Evolutionary conservation across 2,888 invertebrate genomes (phyloP).

Genomic region (Ariolimax columbianus): DNA sequence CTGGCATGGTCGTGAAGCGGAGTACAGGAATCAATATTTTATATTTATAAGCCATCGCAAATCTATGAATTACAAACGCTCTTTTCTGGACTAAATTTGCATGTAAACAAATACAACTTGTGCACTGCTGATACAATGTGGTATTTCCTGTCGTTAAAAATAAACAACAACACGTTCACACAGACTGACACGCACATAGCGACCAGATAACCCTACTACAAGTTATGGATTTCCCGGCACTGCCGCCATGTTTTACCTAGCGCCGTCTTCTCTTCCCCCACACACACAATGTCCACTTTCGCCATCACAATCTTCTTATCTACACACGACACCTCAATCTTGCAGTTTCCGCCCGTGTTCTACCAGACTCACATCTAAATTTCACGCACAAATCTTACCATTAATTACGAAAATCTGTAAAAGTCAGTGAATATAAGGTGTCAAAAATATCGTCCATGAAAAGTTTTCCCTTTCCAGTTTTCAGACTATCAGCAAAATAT

Average conservation of each 20-base stretch:
- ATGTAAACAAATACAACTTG: background rate
- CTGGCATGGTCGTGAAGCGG: too few species aligned
- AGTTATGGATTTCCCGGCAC: conserved; percentile 5
- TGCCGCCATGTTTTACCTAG: conserved; percentile 6
- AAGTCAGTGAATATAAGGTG: background rate
- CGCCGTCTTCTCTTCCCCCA: background rate
- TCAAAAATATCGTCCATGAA: conserved; percentile 11
- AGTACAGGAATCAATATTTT: too few species aligned
- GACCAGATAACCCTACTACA: background rate
- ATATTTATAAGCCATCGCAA: too few species aligned
- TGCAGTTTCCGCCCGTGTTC: background rate
- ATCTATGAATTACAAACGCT: too few species aligned
- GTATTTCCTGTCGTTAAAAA: background rate
- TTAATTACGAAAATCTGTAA: background rate
- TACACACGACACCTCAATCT: background rate
- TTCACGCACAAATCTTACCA: conserved; percentile 9
- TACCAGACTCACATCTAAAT: background rate
- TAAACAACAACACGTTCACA: background rate
- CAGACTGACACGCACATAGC: background rate
- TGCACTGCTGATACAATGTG: background rate
- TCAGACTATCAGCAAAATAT: conserved; percentile 16
- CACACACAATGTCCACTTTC: conserved; percentile 22
- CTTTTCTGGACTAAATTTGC: background rate
- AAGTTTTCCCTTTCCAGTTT: conserved; percentile 29
- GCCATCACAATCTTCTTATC: background rate